phyloP scores from a whole-genome alignment of 2,888 invertebrate genomes.

The Philereme vetulata region DNA sequence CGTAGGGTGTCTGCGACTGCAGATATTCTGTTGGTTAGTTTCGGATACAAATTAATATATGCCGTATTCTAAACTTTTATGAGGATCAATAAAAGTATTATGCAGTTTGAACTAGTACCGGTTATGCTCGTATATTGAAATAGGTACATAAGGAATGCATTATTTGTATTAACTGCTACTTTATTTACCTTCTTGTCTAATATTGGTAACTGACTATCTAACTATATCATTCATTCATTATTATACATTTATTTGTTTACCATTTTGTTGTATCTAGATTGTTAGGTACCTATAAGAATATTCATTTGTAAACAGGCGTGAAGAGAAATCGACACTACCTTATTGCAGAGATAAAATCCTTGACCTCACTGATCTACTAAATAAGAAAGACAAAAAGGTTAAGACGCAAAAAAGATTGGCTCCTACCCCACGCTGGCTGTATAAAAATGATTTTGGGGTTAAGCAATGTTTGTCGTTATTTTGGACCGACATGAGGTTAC shows the following conservation, averaged over 20 bases:
- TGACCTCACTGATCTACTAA: conserved; percentile 13
- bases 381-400: conserved; percentile 21
- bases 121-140: conserved; percentile 4
- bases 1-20: too few species aligned
- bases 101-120: conserved; percentile 30
- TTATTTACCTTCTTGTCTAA: too few species aligned
- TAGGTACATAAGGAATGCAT: not conserved
- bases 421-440: conserved; percentile 9
- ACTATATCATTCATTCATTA: too few species aligned
- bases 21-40: conserved; percentile 24
- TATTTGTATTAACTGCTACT: too few species aligned
- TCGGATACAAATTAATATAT: conserved; percentile 15
- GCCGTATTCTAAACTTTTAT: conserved; percentile 33
- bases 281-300: too few species aligned
- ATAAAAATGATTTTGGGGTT: conserved; percentile 19
- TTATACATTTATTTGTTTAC: too few species aligned
- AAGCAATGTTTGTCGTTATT: conserved; percentile 18
- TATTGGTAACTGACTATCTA: too few species aligned
- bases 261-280: too few species aligned
- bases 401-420: conserved; percentile 20
- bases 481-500: conserved; percentile 14
- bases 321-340: not conserved
- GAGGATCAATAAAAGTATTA: conserved; percentile 31
- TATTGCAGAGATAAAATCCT: conserved; percentile 6
- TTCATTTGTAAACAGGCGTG: not conserved